Evolutionary conservation across 2,888 invertebrate species (phyloP).

Genomic region (Horisme vitalbata): DNA sequence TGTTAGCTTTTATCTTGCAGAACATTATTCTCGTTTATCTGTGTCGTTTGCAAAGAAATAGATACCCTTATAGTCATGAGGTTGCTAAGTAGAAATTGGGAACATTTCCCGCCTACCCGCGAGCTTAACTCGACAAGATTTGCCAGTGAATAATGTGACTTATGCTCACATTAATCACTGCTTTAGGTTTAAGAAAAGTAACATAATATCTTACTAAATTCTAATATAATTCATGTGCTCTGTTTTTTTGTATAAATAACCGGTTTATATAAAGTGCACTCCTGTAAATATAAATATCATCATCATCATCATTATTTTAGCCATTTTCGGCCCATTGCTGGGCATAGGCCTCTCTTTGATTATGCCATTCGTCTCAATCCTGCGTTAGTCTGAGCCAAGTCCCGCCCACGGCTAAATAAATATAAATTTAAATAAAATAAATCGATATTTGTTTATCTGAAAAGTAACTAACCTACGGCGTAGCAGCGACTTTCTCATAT

Average conservation of each 20-base stretch:
- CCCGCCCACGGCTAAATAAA: too few relatives aligned
- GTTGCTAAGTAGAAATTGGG: neutral
- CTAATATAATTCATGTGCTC: neutral
- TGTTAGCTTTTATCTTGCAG: conserved; percentile 12
- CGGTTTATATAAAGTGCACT: too few relatives aligned
- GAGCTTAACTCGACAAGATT: conserved; percentile 4
- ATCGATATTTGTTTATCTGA: too few relatives aligned
- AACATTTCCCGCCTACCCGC: conserved; percentile 1
- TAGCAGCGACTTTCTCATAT: conserved; percentile 3
- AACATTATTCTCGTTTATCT: conserved; percentile 19
- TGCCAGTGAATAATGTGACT: conserved; percentile 7
- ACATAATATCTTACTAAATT: neutral
- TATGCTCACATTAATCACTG: conserved; percentile 6
- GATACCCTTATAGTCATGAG: conserved; percentile 4
- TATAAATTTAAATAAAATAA: too few relatives aligned
- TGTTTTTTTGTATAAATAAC: too few relatives aligned
- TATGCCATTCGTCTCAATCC: too few relatives aligned
- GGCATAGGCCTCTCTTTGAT: too few relatives aligned
- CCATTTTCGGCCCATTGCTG: too few relatives aligned
- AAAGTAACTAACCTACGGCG: neutral
- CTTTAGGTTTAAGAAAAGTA: neutral
- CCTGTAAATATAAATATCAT: too few relatives aligned
- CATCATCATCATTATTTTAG: too few relatives aligned
- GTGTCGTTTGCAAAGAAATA: conserved; percentile 17
- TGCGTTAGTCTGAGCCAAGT: too few relatives aligned